Percentiles rank a stretch among this genome's conserved stretches.
Conservation (phyloP, 1,140 invertebrate species). For the Atta texana region DNA sequence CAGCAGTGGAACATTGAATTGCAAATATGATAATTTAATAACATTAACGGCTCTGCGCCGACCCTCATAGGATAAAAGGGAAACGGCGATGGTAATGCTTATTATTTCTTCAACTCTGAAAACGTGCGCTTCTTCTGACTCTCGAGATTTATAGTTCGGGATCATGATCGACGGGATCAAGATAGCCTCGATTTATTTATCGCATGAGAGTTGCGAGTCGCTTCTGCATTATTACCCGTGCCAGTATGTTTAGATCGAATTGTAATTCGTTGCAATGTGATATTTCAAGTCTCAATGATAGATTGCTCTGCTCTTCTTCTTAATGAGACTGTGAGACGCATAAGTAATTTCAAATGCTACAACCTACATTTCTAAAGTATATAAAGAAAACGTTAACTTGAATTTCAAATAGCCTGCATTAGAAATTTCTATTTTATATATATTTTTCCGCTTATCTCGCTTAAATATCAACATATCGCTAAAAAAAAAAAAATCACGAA, state of each 20-base stretch:
- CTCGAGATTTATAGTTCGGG: slow-evolving; percentile 49
- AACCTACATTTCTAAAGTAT: neutral
- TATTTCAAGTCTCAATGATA: slow-evolving; percentile 46
- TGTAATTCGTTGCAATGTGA: slow-evolving; percentile 27
- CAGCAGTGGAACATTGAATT: slow-evolving; percentile 46
- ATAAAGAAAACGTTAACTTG: neutral
- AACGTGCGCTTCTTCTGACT: slow-evolving; percentile 27
- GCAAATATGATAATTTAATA: slow-evolving; percentile 66
- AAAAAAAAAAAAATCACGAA: no score
- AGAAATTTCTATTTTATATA: neutral
- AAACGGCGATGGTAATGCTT: slow-evolving; percentile 38
- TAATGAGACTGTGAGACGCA: slow-evolving; percentile 1
- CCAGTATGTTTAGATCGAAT: slow-evolving; percentile 30
- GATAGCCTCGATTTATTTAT: slow-evolving; percentile 67
- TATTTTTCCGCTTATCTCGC: neutral
- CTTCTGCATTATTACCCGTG: slow-evolving; percentile 57
- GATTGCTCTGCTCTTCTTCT: neutral
- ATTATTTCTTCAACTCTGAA: slow-evolving; percentile 67
- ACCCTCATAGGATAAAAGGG: neutral
- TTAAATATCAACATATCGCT: neutral
- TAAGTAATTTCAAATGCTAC: neutral
- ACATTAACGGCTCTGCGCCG: slow-evolving; percentile 45
- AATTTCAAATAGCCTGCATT: neutral
- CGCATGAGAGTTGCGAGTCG: slow-evolving; percentile 28
- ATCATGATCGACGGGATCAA: slow-evolving; percentile 53